Evolutionary conservation across 2,113 vertebrate species (phyloP).

Genomic region (Eubucco bourcierii): DNA sequence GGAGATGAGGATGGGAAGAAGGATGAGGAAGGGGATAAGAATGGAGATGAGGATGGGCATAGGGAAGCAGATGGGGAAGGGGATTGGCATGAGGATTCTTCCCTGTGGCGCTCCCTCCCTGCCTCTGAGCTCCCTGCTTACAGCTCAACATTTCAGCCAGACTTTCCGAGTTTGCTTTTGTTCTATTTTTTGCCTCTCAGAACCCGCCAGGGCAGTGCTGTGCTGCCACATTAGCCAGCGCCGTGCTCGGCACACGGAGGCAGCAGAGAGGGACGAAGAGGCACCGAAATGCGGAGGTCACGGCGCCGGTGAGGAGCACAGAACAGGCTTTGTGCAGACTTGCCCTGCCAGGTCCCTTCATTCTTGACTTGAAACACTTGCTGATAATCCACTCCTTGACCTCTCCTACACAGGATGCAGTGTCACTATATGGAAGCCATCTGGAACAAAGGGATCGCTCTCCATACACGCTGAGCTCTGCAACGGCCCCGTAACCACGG

Average conservation of each 20-base stretch:
- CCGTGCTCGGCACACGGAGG: neutral
- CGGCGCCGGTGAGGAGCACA: slow-evolving; percentile 8
- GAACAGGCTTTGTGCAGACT: slow-evolving; percentile 50
- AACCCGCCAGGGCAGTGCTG: slow-evolving; percentile 9
- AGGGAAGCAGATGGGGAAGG: neutral
- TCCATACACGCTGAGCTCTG: neutral
- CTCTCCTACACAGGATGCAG: slow-evolving; percentile 54
- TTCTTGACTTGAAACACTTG: slow-evolving; percentile 62
- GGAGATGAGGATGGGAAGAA: too few species aligned
- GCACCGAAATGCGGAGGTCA: slow-evolving; percentile 25
- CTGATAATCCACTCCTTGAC: slow-evolving; percentile 63
- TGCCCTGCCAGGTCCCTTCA: slow-evolving; percentile 49
- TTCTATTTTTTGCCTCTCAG: neutral
- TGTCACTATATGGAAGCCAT: slow-evolving; percentile 59
- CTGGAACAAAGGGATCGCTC: slow-evolving; percentile 56
- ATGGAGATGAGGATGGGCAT: too few species aligned
- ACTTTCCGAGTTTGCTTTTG: slow-evolving; percentile 16
- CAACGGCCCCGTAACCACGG: slow-evolving; percentile 27
- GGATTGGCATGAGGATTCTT: neutral
- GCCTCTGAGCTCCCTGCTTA: neutral
- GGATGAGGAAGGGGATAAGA: neutral
- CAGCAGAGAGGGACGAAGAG: neutral
- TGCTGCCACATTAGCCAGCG: neutral
- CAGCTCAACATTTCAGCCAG: neutral
- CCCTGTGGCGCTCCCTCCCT: neutral